A percentile compares a stretch with the other conserved stretches of the same genome.
These are phyloP conservation scores for Bombycilla garrulus DNA, from an alignment of 2,113 vertebrate species.

Conservation along the genomic window DNA sequence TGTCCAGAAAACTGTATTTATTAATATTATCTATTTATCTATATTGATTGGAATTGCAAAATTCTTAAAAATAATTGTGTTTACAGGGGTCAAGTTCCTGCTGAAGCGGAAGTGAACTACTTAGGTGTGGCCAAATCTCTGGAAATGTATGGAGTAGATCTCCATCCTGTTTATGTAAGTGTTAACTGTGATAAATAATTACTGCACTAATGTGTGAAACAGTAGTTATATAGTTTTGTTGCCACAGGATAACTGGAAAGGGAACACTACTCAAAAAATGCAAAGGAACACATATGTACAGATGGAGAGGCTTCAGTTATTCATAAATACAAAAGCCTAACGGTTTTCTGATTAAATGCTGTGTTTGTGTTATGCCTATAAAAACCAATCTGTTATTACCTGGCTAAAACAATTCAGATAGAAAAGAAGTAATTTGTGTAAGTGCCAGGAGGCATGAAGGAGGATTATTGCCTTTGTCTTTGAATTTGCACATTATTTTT, in stretches of 20 bases:
- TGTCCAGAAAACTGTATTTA: neutral
- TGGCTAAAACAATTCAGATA: neutral
- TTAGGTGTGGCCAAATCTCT: constrained; percentile 84
- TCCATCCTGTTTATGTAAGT: constrained; percentile 91
- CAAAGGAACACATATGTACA: neutral
- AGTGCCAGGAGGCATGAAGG: neutral
- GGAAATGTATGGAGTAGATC: constrained; percentile 93
- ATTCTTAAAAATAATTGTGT: constrained; percentile 26
- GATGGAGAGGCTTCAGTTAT: neutral
- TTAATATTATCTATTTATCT: neutral
- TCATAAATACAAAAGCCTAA: neutral
- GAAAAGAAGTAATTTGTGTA: neutral
- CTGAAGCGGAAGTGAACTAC: constrained; percentile 85
- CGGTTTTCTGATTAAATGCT: constrained; percentile 35
- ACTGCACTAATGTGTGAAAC: neutral
- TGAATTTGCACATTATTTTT: neutral
- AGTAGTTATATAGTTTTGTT: neutral
- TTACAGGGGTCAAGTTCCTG: constrained; percentile 82
- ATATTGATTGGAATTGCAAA: neutral
- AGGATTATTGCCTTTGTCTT: neutral
- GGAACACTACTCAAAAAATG: neutral
- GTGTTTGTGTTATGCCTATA: constrained; percentile 19
- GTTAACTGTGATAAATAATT: neutral
- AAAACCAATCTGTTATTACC: constrained; percentile 27
- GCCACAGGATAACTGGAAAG: neutral